A percentile compares a stretch with the other conserved stretches of the same genome.
Evolutionary conservation across 2,888 invertebrate species (phyloP).

Genomic region (Plutella xylostella): DNA sequence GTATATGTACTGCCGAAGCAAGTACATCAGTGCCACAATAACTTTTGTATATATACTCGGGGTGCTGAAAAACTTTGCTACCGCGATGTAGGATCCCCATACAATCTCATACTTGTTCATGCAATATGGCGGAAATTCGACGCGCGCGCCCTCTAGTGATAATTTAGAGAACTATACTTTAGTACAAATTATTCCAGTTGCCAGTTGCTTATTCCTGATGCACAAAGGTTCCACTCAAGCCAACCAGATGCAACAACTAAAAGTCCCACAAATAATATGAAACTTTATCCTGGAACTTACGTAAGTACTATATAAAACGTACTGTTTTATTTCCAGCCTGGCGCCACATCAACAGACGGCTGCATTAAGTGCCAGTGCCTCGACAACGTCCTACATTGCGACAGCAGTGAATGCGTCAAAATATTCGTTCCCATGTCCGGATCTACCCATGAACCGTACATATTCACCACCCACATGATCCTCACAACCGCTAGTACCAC

Average conservation of each 20-base stretch:
- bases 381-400: constrained; percentile 80
- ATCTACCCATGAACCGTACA: constrained; percentile 28
- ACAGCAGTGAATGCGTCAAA: constrained; percentile 59
- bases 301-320: too few relatives aligned
- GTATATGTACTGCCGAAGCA: constrained; percentile 23
- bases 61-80: constrained; percentile 11
- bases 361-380: constrained; percentile 85
- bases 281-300: background rate
- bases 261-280: background rate
- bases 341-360: constrained; percentile 70
- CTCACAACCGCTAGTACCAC: constrained; percentile 5
- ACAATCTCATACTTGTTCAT: too few relatives aligned
- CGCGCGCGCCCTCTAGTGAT: too few relatives aligned
- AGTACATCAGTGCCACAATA: constrained; percentile 18
- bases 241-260: background rate
- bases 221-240: too few relatives aligned
- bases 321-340: constrained; percentile 68
- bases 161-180: too few relatives aligned
- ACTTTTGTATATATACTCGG: background rate
- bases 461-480: constrained; percentile 15
- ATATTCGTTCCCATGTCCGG: constrained; percentile 22
- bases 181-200: too few relatives aligned
- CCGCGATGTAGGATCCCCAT: constrained; percentile 19
- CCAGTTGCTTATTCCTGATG: too few relatives aligned
- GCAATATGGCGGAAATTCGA: too few relatives aligned